Evolutionary conservation across 2,888 invertebrate species (phyloP).

Genomic region (Melinaea marsaeus): DNA sequence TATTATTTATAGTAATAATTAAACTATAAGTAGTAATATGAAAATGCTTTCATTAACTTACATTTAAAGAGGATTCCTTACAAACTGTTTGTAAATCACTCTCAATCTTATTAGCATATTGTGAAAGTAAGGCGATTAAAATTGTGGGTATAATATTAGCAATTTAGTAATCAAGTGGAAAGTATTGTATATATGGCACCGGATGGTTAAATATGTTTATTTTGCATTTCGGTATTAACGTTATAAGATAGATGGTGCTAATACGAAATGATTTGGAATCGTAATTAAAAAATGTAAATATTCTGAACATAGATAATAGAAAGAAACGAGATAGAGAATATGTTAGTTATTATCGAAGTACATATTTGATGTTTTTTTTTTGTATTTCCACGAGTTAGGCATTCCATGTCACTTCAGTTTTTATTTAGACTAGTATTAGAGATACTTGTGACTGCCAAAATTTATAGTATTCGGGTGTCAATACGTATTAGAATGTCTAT

Average conservation of each 20-base stretch:
- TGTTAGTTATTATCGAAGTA: not conserved
- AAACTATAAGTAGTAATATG: too few species aligned
- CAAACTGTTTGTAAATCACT: too few species aligned
- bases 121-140: too few species aligned
- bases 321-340: too few species aligned
- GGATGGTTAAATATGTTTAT: not conserved
- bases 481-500: constrained; percentile 32
- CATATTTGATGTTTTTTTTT: not conserved
- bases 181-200: not conserved
- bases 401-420: constrained; percentile 1
- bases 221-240: constrained; percentile 52
- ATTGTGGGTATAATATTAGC: too few species aligned
- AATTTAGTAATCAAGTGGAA: not conserved
- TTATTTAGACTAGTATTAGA: constrained; percentile 6
- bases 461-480: constrained; percentile 62
- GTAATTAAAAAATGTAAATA: constrained; percentile 26
- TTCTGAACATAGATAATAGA: not conserved
- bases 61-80: too few species aligned
- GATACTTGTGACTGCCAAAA: constrained; percentile 63
- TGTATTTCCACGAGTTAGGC: not conserved
- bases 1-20: too few species aligned
- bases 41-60: too few species aligned
- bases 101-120: too few species aligned
- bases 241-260: constrained; percentile 65
- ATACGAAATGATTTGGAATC: constrained; percentile 35